A percentile compares a stretch with the other conserved stretches of the same genome.
Evolutionary conservation across 2,888 invertebrate species (phyloP).

Genomic region (Ophioninae sp.): DNA sequence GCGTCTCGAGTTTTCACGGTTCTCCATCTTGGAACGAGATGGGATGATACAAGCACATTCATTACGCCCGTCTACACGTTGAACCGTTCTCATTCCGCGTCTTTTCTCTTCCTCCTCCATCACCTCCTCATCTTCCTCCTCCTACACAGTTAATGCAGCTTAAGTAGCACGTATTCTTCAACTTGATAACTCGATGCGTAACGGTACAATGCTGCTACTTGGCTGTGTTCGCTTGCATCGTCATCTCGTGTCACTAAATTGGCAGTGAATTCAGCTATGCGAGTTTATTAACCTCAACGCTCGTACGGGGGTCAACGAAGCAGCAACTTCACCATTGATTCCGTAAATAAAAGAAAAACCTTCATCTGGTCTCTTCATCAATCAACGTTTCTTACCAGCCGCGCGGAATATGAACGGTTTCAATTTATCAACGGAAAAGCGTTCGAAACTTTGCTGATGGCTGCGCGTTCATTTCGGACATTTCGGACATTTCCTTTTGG

Average conservation of each 20-base stretch:
- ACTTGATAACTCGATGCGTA: constrained; percentile 39
- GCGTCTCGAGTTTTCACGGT: not conserved
- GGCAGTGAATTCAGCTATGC: constrained; percentile 20
- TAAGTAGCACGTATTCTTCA: constrained; percentile 41
- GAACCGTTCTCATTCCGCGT: constrained; percentile 40
- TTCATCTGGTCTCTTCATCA: not conserved
- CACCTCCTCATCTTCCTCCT: not conserved
- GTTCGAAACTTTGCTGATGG: not conserved
- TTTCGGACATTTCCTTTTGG: too few relatives aligned
- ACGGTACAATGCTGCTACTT: constrained; percentile 34
- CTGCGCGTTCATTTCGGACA: too few relatives aligned
- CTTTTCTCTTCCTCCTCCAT: not conserved
- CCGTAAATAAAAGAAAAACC: not conserved
- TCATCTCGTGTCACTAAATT: constrained; percentile 44
- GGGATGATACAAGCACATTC: constrained; percentile 19
- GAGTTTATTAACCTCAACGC: constrained; percentile 22
- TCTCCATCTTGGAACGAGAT: constrained; percentile 28
- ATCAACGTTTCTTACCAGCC: not conserved
- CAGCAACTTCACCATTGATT: not conserved
- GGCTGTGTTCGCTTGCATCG: constrained; percentile 23
- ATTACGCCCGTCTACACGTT: constrained; percentile 35
- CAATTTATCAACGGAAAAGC: not conserved
- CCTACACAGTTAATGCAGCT: constrained; percentile 17
- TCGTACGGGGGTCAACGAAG: not conserved
- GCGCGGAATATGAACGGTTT: not conserved